These are phyloP conservation scores for Bombus turneri DNA, from an alignment of 1,140 invertebrate species.

Conservation along the genomic window DNA sequence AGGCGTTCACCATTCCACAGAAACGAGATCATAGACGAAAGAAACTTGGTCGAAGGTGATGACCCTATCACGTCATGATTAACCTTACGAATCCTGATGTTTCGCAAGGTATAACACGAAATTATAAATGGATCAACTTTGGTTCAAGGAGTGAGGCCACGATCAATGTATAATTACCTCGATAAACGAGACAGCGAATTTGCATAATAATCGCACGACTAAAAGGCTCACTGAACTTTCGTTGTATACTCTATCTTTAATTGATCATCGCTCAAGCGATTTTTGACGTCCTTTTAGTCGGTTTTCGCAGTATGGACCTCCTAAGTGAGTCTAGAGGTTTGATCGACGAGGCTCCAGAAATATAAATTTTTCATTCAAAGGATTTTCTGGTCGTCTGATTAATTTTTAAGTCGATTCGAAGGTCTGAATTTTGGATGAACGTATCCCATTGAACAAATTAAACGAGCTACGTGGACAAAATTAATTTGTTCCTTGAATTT, in stretches of 20 bases:
- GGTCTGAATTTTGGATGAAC: too few relatives aligned
- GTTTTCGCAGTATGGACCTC: too few relatives aligned
- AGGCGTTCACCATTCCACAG: not conserved
- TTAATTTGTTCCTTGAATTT: too few relatives aligned
- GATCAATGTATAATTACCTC: conserved; percentile 6
- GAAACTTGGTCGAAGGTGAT: not conserved
- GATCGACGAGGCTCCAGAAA: too few relatives aligned
- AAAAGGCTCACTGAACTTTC: not conserved
- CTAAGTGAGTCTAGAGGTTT: too few relatives aligned
- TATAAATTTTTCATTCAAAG: too few relatives aligned
- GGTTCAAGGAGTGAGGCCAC: too few relatives aligned
- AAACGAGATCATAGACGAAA: not conserved
- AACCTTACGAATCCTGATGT: conserved; percentile 27
- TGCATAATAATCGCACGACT: conserved; percentile 29
- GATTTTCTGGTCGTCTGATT: too few relatives aligned
- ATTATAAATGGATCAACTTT: conserved; percentile 18
- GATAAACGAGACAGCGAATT: conserved; percentile 23
- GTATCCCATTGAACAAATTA: too few relatives aligned
- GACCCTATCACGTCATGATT: conserved; percentile 14
- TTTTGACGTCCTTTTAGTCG: too few relatives aligned
- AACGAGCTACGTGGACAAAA: too few relatives aligned
- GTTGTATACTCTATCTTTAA: not conserved
- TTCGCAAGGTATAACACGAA: conserved; percentile 36
- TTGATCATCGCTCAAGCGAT: not conserved
- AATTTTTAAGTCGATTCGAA: too few relatives aligned